Conservation (phyloP, 2,797 vertebrate genomes). For the Avahi laniger region DNA sequence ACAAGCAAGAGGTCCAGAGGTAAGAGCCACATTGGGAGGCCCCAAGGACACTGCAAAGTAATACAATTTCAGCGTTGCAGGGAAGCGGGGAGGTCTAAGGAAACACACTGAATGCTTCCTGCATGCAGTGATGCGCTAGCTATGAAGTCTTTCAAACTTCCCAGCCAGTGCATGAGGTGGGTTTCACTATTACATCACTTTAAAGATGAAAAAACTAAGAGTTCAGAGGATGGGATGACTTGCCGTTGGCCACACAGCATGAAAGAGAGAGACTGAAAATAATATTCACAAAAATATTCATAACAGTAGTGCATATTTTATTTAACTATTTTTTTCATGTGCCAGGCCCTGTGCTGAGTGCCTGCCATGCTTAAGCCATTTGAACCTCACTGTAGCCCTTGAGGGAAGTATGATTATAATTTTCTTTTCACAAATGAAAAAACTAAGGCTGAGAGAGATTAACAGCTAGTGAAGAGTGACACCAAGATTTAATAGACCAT, state of each 20-base stretch:
- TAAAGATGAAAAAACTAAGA: background rate
- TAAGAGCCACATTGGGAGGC: background rate
- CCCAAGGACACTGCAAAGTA: background rate
- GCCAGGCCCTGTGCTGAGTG: too few species aligned
- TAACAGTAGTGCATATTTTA: background rate
- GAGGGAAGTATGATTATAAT: fast-evolving
- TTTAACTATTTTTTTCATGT: background rate
- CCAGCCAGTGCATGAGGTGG: background rate
- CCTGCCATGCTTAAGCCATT: background rate
- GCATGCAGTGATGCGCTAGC: fast-evolving
- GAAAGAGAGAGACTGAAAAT: background rate
- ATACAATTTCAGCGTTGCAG: background rate
- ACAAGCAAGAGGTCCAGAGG: background rate
- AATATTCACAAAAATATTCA: background rate
- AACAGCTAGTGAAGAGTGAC: background rate
- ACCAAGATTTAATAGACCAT: background rate
- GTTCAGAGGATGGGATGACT: background rate
- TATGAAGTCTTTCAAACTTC: background rate
- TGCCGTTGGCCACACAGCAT: background rate
- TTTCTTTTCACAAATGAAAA: background rate
- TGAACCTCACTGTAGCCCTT: background rate
- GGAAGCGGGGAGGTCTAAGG: background rate
- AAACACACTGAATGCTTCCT: background rate
- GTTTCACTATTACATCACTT: background rate
- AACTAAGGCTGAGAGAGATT: background rate